phyloP scores from a whole-genome alignment of 2,113 vertebrate genomes.

The Neotoma lepida region DNA sequence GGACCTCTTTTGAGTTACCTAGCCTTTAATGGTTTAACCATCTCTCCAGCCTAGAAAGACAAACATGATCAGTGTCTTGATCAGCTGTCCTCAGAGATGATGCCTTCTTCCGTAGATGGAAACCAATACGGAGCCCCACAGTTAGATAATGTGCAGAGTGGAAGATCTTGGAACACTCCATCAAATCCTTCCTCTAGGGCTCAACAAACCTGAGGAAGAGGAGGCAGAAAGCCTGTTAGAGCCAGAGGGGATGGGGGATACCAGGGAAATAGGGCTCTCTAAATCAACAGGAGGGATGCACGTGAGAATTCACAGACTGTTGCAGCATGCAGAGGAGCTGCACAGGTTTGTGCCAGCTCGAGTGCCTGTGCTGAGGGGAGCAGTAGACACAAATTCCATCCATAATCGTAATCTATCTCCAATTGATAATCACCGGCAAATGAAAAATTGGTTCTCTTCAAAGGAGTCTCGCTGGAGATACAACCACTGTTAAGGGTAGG shows the following conservation, averaged over 20 bases:
- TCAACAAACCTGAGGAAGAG: not conserved
- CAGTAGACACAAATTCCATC: not conserved
- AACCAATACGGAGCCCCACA: not conserved
- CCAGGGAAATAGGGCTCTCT: not conserved
- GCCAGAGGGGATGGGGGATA: not conserved
- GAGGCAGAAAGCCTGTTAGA: not conserved
- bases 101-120: not conserved
- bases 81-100: not conserved
- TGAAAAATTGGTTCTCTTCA: not conserved
- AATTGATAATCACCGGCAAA: not conserved
- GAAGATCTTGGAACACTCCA: not conserved
- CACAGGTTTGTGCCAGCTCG: not conserved
- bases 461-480: not conserved
- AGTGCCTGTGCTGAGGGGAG: not conserved
- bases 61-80: not conserved
- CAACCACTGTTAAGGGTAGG: not conserved
- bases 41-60: not conserved
- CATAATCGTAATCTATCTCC: not conserved
- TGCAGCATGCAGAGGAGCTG: not conserved
- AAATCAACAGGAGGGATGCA: not conserved
- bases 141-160: not conserved
- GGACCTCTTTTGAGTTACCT: not conserved
- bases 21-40: not conserved
- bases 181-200: not conserved
- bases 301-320: not conserved